phyloP scores from a whole-genome alignment of 1,140 invertebrate genomes.

The Drosophila murphyi region DNA sequence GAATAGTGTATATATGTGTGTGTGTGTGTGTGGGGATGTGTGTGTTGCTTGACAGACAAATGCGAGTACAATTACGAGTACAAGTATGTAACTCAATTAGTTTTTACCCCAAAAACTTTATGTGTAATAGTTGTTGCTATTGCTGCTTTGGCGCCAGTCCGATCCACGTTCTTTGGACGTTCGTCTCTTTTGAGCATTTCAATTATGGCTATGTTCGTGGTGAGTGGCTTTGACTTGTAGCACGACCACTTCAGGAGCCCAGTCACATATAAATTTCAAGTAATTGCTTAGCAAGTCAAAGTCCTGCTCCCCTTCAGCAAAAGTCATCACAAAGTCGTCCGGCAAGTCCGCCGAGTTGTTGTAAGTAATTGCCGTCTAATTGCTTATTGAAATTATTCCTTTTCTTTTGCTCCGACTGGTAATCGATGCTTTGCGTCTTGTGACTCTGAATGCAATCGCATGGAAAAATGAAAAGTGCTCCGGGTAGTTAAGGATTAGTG shows the following conservation, averaged over 20 bases:
- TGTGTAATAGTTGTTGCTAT: conserved; percentile 64
- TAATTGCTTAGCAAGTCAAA: conserved; percentile 69
- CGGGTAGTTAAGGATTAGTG: neutral
- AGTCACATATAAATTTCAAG: conserved; percentile 78
- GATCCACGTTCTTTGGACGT: conserved; percentile 48
- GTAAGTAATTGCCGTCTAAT: conserved; percentile 81
- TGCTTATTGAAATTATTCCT: conserved; percentile 78
- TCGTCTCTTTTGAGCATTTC: conserved; percentile 71
- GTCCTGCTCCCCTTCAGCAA: conserved; percentile 47
- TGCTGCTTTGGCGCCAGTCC: conserved; percentile 48
- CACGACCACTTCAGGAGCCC: conserved; percentile 49
- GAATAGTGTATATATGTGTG: neutral
- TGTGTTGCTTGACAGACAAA: conserved; percentile 14
- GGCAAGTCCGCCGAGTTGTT: conserved; percentile 57
- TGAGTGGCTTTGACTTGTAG: conserved; percentile 36
- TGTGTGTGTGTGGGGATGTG: neutral
- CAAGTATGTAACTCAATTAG: conserved; percentile 83
- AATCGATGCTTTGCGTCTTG: conserved; percentile 41
- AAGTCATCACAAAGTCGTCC: conserved; percentile 62
- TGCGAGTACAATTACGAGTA: conserved; percentile 19
- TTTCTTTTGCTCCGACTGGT: conserved; percentile 21
- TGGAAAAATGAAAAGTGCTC: conserved; percentile 14
- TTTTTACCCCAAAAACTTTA: conserved; percentile 66
- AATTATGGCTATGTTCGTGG: conserved; percentile 62
- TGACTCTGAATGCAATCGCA: conserved; percentile 10